These are phyloP conservation scores for Sterrhoptilus dennistouni DNA, from an alignment of 2,113 vertebrate genomes.

Conservation along the genomic window DNA sequence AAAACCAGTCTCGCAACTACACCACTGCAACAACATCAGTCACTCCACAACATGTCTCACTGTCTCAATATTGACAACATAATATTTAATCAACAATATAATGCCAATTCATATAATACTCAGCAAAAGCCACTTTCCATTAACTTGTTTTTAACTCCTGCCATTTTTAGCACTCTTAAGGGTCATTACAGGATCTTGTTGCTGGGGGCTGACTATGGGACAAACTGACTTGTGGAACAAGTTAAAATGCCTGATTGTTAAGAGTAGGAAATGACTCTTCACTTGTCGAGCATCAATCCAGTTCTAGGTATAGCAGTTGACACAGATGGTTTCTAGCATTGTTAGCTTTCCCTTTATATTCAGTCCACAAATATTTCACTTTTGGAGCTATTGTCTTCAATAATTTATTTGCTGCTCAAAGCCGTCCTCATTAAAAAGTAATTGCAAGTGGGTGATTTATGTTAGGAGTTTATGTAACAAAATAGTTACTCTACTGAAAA, in stretches of 20 bases:
- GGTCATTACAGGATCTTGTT: background rate
- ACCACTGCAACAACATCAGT: background rate
- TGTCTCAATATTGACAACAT: background rate
- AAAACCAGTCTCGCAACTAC: rapidly evolving
- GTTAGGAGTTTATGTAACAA: background rate
- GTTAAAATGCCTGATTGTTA: background rate
- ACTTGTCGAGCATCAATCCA: background rate
- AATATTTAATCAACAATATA: background rate
- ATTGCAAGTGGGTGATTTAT: background rate
- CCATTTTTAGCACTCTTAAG: background rate
- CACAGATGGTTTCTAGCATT: background rate
- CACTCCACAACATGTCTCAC: too few relatives aligned
- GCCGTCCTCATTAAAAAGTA: background rate
- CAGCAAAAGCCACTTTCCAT: background rate
- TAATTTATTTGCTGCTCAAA: background rate
- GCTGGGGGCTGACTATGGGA: background rate
- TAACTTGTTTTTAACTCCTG: background rate
- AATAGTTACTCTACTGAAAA: background rate
- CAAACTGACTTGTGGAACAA: background rate
- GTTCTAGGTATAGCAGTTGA: background rate
- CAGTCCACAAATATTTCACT: background rate
- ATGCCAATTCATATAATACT: background rate
- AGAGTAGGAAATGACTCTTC: background rate
- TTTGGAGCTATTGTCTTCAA: background rate
- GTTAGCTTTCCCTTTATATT: background rate